phyloP scores from a whole-genome alignment of 2,888 invertebrate species.

The Sclerodermus sp. region DNA sequence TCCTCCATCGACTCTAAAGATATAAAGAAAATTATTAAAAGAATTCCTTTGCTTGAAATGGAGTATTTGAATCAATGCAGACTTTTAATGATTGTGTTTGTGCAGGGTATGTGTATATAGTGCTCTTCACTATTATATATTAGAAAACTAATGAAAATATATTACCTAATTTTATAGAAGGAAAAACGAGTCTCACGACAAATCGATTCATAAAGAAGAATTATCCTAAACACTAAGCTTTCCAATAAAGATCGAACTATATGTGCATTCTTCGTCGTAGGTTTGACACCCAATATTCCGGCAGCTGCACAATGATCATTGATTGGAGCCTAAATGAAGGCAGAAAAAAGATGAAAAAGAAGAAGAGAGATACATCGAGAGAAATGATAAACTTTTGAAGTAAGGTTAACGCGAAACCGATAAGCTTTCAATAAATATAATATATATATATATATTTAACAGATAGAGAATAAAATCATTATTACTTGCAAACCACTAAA shows the following conservation, averaged over 20 bases:
- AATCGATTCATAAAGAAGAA: constrained; percentile 76
- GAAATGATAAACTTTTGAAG: too few species aligned
- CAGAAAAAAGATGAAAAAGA: neutral
- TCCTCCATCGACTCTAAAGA: constrained; percentile 86
- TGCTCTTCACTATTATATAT: neutral
- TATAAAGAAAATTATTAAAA: too few species aligned
- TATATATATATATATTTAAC: neutral
- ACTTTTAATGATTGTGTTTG: too few species aligned
- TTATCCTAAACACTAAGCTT: constrained; percentile 80
- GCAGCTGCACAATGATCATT: constrained; percentile 84
- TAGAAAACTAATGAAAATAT: neutral
- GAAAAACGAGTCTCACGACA: constrained; percentile 68
- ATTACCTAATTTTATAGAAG: constrained; percentile 66
- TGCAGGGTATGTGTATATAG: constrained; percentile 1
- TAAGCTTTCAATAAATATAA: too few species aligned
- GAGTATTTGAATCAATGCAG: too few species aligned
- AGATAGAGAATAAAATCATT: neutral
- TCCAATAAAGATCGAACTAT: constrained; percentile 82
- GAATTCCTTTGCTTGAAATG: too few species aligned
- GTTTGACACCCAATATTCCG: constrained; percentile 77
- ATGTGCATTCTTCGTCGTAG: constrained; percentile 76
- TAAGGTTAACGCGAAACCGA: too few species aligned
- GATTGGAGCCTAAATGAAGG: constrained; percentile 74
- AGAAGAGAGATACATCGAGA: too few species aligned
- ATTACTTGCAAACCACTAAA: constrained; percentile 83